A percentile compares a stretch with the other conserved stretches of the same genome.
These are phyloP conservation scores for Menidia beryllina DNA, from an alignment of 2,113 vertebrate species.

Conservation along the genomic window DNA sequence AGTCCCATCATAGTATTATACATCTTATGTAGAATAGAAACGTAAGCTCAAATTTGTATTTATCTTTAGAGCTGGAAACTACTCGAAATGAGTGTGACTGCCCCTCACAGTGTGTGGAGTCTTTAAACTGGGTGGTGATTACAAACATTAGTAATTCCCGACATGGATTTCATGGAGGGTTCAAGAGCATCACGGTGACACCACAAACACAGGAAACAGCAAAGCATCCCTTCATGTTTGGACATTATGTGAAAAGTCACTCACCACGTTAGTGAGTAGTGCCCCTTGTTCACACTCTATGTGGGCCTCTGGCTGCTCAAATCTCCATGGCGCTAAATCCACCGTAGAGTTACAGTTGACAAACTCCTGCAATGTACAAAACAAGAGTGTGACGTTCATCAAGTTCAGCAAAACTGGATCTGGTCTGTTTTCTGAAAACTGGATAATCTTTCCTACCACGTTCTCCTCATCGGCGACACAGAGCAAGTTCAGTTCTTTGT, in stretches of 20 bases:
- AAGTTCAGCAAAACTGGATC: too few relatives aligned
- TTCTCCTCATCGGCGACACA: constrained; percentile 73
- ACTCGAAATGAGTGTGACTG: too few relatives aligned
- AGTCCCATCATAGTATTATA: too few relatives aligned
- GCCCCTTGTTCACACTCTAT: constrained; percentile 74
- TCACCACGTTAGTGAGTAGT: constrained; percentile 24
- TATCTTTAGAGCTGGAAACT: background rate
- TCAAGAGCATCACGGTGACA: background rate
- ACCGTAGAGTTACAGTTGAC: constrained; percentile 83
- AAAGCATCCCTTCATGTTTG: background rate
- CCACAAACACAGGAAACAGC: background rate
- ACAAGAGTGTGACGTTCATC: background rate
- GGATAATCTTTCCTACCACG: constrained; percentile 77
- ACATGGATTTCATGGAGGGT: too few relatives aligned
- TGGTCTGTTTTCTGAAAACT: background rate
- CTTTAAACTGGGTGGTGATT: background rate
- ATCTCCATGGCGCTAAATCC: constrained; percentile 79
- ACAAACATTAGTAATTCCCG: background rate
- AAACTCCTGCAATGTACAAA: constrained; percentile 72
- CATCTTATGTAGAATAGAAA: background rate
- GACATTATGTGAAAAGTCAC: constrained; percentile 17
- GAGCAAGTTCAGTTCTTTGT: constrained; percentile 78
- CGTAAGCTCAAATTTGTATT: background rate
- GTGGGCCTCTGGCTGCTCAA: constrained; percentile 56
- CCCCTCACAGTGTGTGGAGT: background rate